Evolutionary conservation across 1,140 invertebrate species (phyloP).

Genomic region (Stenopsyche tienmushanensis): DNA sequence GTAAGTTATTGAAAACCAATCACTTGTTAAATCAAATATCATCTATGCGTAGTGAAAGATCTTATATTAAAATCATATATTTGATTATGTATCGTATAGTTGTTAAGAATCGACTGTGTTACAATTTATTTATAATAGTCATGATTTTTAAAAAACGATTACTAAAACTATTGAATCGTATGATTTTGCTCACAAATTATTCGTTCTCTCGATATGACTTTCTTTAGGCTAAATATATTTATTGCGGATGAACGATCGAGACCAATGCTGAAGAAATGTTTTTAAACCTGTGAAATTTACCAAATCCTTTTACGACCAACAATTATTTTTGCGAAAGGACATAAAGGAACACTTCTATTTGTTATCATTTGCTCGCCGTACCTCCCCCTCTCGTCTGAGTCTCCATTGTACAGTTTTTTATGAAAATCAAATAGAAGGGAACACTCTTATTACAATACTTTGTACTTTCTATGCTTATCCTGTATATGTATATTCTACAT

Average conservation of each 20-base stretch:
- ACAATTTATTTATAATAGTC: conserved; percentile 10
- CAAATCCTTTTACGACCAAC: too few relatives aligned
- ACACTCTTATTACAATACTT: conserved; percentile 16
- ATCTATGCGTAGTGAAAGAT: conserved; percentile 26
- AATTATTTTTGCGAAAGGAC: too few relatives aligned
- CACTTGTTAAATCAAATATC: conserved; percentile 31
- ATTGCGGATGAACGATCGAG: too few relatives aligned
- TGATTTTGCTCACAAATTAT: too few relatives aligned
- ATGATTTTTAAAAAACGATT: background rate
- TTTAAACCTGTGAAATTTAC: too few relatives aligned
- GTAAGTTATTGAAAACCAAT: conserved; percentile 16
- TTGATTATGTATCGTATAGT: conserved; percentile 18
- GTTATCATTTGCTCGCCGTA: too few relatives aligned
- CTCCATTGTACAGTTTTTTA: conserved; percentile 10
- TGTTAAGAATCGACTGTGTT: conserved; percentile 20
- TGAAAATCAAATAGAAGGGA: conserved; percentile 25
- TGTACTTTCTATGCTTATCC: conserved; percentile 28
- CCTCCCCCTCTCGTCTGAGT: background rate
- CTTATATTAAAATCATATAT: conserved; percentile 15
- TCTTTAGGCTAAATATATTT: too few relatives aligned
- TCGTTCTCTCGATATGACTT: too few relatives aligned
- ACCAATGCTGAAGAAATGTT: too few relatives aligned
- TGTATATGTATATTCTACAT: conserved; percentile 8
- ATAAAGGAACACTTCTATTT: too few relatives aligned
- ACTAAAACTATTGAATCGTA: background rate